Conservation (phyloP, 2,888 invertebrate species). For the Bombylius major region DNA sequence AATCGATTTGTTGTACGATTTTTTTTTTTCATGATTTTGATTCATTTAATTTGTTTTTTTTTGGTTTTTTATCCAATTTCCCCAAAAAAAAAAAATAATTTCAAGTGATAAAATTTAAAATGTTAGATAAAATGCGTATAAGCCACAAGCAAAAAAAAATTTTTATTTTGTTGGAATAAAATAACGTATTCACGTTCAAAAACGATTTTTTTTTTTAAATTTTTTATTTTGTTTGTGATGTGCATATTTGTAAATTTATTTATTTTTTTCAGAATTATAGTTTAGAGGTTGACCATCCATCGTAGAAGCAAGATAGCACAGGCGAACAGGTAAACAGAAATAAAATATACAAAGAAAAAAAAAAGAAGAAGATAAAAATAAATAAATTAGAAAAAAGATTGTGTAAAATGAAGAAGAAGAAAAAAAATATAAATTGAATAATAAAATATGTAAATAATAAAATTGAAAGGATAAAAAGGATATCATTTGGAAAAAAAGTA, state of each 20-base stretch:
- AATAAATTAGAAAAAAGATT: conserved; percentile 15
- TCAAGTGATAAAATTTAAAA: background rate
- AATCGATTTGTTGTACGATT: conserved; percentile 15
- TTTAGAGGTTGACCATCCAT: conserved; percentile 27
- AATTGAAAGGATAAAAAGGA: too few relatives aligned
- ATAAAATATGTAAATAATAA: too few relatives aligned
- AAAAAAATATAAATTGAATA: background rate
- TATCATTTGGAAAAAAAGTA: too few relatives aligned
- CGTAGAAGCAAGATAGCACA: conserved; percentile 27
- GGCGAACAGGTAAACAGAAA: conserved; percentile 33
- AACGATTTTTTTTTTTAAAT: background rate
- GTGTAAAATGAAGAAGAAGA: background rate
- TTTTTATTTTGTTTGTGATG: background rate
- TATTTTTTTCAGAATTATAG: background rate
- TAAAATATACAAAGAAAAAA: conserved; percentile 28
- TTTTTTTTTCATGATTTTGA: conserved; percentile 2
- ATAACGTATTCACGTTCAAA: too few relatives aligned
- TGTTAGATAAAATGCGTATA: conserved; percentile 8
- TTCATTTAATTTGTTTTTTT: background rate
- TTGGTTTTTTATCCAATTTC: too few relatives aligned
- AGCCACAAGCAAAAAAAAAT: conserved; percentile 9
- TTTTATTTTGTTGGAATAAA: conserved; percentile 8
- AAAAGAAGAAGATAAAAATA: conserved; percentile 16
- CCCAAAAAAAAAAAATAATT: background rate
- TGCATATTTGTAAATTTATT: background rate